Percentiles rank a stretch among this genome's conserved stretches.
phyloP scores from a whole-genome alignment of 1,140 invertebrate species.

The Melitaea cinxia region DNA sequence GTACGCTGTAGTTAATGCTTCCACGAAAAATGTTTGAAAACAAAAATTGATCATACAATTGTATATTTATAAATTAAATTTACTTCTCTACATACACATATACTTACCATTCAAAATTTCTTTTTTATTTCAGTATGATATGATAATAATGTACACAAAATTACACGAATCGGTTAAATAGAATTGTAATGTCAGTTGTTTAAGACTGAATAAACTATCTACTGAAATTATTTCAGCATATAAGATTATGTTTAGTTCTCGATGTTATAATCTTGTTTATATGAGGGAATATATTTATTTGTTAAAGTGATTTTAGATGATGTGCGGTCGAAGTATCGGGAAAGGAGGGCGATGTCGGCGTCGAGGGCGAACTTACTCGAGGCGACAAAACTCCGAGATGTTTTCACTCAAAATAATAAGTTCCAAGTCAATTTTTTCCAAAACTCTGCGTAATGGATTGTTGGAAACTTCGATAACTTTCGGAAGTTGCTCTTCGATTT shows the following conservation, averaged over 20 bases:
- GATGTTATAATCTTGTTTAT: slow-evolving; percentile 1
- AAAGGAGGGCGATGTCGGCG: slow-evolving; percentile 21
- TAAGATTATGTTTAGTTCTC: not conserved
- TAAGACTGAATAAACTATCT: not conserved
- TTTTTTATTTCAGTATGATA: too few species aligned
- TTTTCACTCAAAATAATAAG: slow-evolving; percentile 81
- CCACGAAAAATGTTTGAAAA: not conserved
- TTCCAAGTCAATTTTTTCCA: slow-evolving; percentile 78
- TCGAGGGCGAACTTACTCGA: slow-evolving; percentile 51
- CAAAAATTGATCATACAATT: not conserved
- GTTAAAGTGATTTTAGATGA: slow-evolving; percentile 23
- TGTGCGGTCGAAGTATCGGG: slow-evolving; percentile 18
- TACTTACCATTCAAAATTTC: too few species aligned
- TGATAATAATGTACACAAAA: too few species aligned
- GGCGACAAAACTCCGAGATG: slow-evolving; percentile 72
- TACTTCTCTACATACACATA: not conserved
- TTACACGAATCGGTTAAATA: too few species aligned
- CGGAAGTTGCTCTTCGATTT: slow-evolving; percentile 79
- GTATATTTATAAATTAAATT: not conserved
- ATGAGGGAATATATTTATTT: not conserved
- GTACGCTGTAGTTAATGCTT: slow-evolving; percentile 4
- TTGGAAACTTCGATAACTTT: slow-evolving; percentile 80
- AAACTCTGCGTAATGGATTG: slow-evolving; percentile 81
- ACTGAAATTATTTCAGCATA: not conserved
- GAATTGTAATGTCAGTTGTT: too few species aligned